phyloP scores from a whole-genome alignment of 1,140 invertebrate species.

The Magallana ariakensis region DNA sequence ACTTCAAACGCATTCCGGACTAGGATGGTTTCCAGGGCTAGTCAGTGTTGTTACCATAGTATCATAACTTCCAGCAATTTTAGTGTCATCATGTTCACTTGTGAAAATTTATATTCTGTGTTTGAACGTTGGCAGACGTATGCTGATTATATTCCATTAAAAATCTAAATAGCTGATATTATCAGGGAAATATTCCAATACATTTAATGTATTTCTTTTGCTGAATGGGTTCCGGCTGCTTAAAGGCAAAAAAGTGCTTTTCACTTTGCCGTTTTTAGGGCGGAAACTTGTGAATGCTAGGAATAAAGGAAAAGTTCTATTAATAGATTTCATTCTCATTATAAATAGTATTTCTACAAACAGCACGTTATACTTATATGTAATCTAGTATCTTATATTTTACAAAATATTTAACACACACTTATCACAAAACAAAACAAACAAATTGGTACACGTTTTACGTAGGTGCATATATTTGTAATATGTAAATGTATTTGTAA shows the following conservation, averaged over 20 bases:
- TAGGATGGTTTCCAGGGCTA: conserved; percentile 9
- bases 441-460: too few relatives aligned
- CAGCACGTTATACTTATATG: too few relatives aligned
- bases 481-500: too few relatives aligned
- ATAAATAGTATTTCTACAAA: too few relatives aligned
- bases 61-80: conserved; percentile 27
- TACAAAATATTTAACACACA: too few relatives aligned
- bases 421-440: too few relatives aligned
- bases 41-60: conserved; percentile 22
- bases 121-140: background rate
- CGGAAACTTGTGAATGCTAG: too few relatives aligned
- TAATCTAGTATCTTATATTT: too few relatives aligned
- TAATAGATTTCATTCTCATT: too few relatives aligned
- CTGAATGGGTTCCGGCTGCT: background rate
- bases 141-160: conserved; percentile 28
- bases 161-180: conserved; percentile 23
- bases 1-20: conserved; percentile 31
- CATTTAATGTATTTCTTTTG: background rate
- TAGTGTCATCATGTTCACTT: conserved; percentile 14
- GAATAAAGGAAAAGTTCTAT: background rate
- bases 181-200: background rate
- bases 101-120: background rate
- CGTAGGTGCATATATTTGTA: too few relatives aligned
- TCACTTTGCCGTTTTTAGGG: background rate
- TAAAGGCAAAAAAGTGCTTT: background rate